phyloP scores from a whole-genome alignment of 2,797 vertebrate species.

The Anguilla anguilla region DNA sequence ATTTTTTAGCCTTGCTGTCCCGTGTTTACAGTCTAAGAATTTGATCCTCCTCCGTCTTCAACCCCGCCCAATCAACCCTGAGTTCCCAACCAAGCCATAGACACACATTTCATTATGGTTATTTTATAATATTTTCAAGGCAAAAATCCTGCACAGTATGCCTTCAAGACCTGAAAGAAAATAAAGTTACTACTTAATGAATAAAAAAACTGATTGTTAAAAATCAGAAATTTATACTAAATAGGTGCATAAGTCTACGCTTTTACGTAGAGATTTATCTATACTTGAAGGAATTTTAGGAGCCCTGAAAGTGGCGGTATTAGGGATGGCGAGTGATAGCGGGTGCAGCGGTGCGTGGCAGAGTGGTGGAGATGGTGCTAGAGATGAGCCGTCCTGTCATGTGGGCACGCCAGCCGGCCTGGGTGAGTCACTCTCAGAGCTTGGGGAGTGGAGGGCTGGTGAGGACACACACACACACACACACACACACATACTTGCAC shows the following conservation, averaged over 20 bases:
- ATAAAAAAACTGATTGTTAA: not conserved
- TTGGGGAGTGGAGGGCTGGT: constrained; percentile 35
- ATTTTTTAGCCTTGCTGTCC: too few species aligned
- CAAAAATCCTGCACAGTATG: too few species aligned
- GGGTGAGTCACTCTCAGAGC: constrained; percentile 58
- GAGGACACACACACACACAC: constrained; percentile 32
- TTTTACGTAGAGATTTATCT: not conserved
- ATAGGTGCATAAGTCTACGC: not conserved
- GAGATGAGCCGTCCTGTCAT: constrained; percentile 55
- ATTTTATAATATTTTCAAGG: too few species aligned
- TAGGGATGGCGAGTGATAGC: constrained; percentile 28
- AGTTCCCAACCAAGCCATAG: too few species aligned
- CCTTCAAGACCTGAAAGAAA: not conserved
- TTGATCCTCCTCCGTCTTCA: too few species aligned
- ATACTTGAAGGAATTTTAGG: not conserved
- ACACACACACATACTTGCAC: constrained; percentile 26
- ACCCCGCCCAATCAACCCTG: too few species aligned
- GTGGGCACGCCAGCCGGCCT: constrained; percentile 68
- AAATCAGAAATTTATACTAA: not conserved
- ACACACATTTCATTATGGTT: too few species aligned
- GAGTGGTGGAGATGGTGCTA: constrained; percentile 49
- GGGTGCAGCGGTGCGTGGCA: constrained; percentile 49
- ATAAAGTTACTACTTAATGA: not conserved
- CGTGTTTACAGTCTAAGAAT: too few species aligned
- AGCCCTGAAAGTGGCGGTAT: not conserved